Evolutionary conservation across 2,888 invertebrate genomes (phyloP).

Genomic region (Sminthurides aquaticus): DNA sequence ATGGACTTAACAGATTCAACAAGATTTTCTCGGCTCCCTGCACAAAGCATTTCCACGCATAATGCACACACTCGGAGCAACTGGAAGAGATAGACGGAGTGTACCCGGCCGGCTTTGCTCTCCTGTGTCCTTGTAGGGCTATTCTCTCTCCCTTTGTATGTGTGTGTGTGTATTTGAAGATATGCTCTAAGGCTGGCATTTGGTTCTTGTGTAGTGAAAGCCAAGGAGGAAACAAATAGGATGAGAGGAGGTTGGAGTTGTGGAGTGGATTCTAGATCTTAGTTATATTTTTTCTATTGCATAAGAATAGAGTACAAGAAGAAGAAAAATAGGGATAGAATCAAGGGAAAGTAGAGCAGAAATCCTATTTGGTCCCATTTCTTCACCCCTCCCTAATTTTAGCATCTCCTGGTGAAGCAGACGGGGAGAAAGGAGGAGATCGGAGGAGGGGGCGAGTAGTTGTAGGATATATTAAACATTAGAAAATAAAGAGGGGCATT

Average conservation of each 20-base stretch:
- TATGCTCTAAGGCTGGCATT: neutral
- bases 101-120: no score
- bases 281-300: neutral
- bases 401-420: neutral
- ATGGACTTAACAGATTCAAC: neutral
- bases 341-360: neutral
- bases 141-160: no score
- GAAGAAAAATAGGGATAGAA: neutral
- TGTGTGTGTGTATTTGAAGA: no score
- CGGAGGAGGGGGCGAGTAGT: neutral
- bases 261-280: neutral
- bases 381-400: neutral
- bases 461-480: no score
- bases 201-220: neutral
- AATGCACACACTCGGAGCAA: no score
- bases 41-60: neutral
- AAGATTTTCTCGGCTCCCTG: neutral
- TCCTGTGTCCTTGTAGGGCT: no score
- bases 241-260: neutral
- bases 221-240: neutral
- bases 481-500: neutral
- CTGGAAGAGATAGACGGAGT: no score
- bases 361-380: neutral
- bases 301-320: neutral
- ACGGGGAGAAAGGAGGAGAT: neutral